Percentiles rank a stretch among this genome's conserved stretches.
Conservation (phyloP, 1,140 invertebrate genomes). For the Triops cancriformis region DNA sequence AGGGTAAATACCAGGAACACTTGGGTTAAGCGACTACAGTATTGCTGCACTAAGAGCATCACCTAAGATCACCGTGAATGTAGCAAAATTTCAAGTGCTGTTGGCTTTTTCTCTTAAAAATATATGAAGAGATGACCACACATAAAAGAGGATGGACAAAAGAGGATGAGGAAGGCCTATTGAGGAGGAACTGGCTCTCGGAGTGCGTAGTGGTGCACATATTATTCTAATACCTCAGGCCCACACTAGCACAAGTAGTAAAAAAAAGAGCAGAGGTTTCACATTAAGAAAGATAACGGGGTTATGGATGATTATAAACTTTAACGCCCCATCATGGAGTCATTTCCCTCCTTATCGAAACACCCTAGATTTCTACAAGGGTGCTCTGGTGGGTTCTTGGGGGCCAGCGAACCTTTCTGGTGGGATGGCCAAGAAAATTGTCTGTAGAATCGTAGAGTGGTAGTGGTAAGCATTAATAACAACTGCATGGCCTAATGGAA, state of each 20-base stretch:
- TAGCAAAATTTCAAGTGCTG: too few species aligned
- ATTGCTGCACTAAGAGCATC: too few species aligned
- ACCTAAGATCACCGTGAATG: too few species aligned
- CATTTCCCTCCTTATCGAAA: conserved; percentile 4
- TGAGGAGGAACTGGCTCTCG: too few species aligned
- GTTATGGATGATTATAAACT: conserved; percentile 6
- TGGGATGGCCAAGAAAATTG: not conserved
- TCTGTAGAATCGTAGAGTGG: not conserved
- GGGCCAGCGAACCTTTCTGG: not conserved
- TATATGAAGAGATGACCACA: too few species aligned
- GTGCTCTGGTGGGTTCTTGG: not conserved
- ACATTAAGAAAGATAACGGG: not conserved
- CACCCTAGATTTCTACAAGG: not conserved
- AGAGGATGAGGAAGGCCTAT: too few species aligned
- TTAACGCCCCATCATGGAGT: conserved; percentile 5
- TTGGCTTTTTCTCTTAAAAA: too few species aligned
- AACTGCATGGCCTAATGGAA: not conserved
- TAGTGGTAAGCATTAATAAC: not conserved
- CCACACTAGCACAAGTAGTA: not conserved
- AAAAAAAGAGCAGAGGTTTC: not conserved
- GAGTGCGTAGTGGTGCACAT: not conserved
- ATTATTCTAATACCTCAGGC: not conserved
- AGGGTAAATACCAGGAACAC: not conserved
- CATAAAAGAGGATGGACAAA: too few species aligned
- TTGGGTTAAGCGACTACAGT: too few species aligned